Evolutionary conservation across 2,113 vertebrate genomes (phyloP).

Genomic region (Chionis minor): DNA sequence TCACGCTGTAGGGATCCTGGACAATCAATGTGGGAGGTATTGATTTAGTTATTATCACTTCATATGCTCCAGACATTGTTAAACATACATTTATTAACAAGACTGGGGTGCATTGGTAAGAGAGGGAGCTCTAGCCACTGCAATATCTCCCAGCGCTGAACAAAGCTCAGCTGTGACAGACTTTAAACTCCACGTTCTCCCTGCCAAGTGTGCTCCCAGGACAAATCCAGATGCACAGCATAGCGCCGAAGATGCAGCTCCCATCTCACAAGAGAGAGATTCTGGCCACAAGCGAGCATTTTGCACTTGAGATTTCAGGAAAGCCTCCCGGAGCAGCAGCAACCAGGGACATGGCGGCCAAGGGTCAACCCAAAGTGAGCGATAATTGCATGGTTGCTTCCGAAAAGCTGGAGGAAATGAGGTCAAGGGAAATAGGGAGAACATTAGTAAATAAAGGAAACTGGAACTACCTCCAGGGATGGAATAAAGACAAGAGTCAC

Average conservation of each 20-base stretch:
- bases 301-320: constrained; percentile 33
- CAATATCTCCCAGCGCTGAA: neutral
- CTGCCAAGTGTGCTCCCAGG: neutral
- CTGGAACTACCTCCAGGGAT: constrained; percentile 62
- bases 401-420: constrained; percentile 55
- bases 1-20: constrained; percentile 76
- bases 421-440: constrained; percentile 69
- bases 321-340: neutral
- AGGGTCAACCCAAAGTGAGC: constrained; percentile 44
- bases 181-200: neutral
- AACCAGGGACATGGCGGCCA: neutral
- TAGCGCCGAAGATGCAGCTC: neutral
- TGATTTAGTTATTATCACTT: constrained; percentile 80
- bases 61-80: constrained; percentile 78
- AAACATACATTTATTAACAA: constrained; percentile 80
- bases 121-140: constrained; percentile 34
- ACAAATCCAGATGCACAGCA: neutral
- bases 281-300: neutral
- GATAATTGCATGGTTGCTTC: constrained; percentile 53
- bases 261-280: neutral
- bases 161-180: constrained; percentile 14
- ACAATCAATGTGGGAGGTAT: constrained; percentile 77
- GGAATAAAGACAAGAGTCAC: constrained; percentile 65
- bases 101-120: constrained; percentile 60
- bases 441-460: constrained; percentile 69